These are phyloP conservation scores for Sebastes nivosus DNA, from an alignment of 2,797 vertebrate species.

Conservation along the genomic window DNA sequence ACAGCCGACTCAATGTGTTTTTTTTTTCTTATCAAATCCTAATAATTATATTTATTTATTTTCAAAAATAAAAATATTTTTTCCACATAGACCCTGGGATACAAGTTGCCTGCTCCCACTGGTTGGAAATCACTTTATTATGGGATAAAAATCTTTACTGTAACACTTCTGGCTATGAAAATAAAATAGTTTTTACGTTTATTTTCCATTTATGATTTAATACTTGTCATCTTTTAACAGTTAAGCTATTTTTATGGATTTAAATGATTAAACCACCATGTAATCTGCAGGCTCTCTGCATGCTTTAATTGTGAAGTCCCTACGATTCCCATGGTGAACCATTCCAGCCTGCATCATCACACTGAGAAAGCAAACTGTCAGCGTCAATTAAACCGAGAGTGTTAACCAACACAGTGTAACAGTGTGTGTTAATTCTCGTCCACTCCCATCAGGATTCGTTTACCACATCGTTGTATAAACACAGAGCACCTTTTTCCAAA, in stretches of 20 bases:
- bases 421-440: background rate
- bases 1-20: background rate
- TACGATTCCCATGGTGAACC: background rate
- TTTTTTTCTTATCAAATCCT: background rate
- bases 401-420: background rate
- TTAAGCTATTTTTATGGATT: background rate
- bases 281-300: background rate
- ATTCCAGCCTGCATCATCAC: background rate
- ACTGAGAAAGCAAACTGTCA: background rate
- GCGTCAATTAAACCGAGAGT: background rate
- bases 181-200: background rate
- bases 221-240: background rate
- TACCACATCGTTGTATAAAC: background rate
- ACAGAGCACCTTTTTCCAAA: background rate
- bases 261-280: background rate
- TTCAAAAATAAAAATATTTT: too few species aligned
- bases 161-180: background rate
- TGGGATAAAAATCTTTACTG: background rate
- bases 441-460: slow-evolving; percentile 14
- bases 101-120: background rate
- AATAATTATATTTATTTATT: too few species aligned
- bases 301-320: background rate
- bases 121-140: background rate
- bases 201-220: too few species aligned
- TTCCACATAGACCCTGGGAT: too few species aligned